Evolutionary conservation across 2,888 invertebrate genomes (phyloP).

Genomic region (Stramonita haemastoma): DNA sequence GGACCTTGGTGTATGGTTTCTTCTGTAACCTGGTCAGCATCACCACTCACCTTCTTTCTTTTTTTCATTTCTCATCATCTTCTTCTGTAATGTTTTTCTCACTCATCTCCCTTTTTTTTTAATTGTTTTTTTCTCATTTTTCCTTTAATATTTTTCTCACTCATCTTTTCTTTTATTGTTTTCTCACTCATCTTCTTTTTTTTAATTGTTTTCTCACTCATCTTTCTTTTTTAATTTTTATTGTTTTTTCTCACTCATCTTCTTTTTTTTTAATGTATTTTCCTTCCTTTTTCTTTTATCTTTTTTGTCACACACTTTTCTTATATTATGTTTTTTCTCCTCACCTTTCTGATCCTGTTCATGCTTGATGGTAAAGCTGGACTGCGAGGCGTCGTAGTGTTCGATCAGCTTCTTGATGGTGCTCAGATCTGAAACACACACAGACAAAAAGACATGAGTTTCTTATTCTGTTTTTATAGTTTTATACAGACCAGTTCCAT

Average conservation of each 20-base stretch:
- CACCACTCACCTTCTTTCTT: background rate
- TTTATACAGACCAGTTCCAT: too few relatives aligned
- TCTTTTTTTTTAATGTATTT: conserved; percentile 21
- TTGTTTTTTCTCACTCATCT: conserved; percentile 66
- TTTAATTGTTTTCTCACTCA: background rate
- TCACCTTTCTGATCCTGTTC: conserved; percentile 70
- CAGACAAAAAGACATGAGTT: background rate
- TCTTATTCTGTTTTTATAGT: too few relatives aligned
- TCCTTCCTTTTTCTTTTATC: background rate
- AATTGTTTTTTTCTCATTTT: background rate
- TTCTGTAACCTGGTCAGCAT: too few relatives aligned
- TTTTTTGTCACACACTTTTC: background rate
- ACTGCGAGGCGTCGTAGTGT: conserved; percentile 70
- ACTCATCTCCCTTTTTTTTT: background rate
- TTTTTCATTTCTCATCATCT: background rate
- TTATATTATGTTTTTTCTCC: too few relatives aligned
- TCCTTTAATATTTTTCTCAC: background rate
- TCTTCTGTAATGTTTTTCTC: too few relatives aligned
- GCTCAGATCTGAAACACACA: conserved; percentile 68
- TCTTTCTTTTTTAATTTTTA: background rate
- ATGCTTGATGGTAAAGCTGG: conserved; percentile 74
- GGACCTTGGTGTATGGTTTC: too few relatives aligned
- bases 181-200: background rate
- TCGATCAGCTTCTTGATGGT: conserved; percentile 74
- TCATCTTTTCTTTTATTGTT: too few relatives aligned